Evolutionary conservation across 2,888 invertebrate genomes (phyloP).

Genomic region (Nezara viridula): DNA sequence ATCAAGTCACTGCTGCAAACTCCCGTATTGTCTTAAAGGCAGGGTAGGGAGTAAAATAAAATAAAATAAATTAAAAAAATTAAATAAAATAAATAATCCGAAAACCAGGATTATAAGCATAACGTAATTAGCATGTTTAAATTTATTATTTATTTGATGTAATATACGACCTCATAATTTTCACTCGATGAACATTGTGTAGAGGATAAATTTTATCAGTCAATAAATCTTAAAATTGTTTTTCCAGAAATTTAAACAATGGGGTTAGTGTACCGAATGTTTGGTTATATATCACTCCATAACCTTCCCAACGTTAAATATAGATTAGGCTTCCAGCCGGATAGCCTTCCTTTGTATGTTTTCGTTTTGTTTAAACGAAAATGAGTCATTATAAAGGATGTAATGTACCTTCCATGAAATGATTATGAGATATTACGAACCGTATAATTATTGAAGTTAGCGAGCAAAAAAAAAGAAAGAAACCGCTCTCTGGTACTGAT

Average conservation of each 20-base stretch:
- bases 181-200: neutral
- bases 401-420: neutral
- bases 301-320: neutral
- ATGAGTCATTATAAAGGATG: neutral
- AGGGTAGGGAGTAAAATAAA: too few species aligned
- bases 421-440: neutral
- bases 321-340: neutral
- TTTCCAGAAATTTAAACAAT: neutral
- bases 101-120: neutral
- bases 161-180: neutral
- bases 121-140: neutral
- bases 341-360: neutral
- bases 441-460: neutral
- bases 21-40: too few species aligned
- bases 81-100: too few species aligned
- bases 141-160: neutral
- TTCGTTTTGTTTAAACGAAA: neutral
- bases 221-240: neutral
- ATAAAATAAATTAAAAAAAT: too few species aligned
- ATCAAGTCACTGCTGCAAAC: too few species aligned
- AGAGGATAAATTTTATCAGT: neutral
- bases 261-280: neutral
- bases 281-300: neutral
- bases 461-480: neutral
- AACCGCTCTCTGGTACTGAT: neutral